A percentile compares a stretch with the other conserved stretches of the same genome.
Evolutionary conservation across 1,140 invertebrate species (phyloP).

Genomic region (Drosophila ogumai): DNA sequence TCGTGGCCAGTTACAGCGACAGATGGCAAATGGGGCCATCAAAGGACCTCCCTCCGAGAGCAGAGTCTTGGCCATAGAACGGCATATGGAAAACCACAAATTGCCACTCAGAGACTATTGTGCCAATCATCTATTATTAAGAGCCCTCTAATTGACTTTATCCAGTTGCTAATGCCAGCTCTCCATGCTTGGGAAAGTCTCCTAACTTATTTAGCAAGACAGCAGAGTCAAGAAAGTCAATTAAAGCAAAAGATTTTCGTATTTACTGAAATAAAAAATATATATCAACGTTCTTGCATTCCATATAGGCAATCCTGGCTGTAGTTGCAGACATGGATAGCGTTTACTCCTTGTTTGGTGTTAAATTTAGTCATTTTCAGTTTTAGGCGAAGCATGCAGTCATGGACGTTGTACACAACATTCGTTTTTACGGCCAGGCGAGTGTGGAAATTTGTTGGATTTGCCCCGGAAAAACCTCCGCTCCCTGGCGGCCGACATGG

Average conservation of each 20-base stretch:
- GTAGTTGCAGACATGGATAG: not conserved
- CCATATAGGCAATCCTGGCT: not conserved
- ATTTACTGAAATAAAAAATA: not conserved
- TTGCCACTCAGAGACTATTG: constrained; percentile 16
- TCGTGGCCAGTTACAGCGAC: constrained; percentile 21
- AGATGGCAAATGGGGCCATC: constrained; percentile 47
- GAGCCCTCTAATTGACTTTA: constrained; percentile 1
- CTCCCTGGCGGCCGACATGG: constrained; percentile 42
- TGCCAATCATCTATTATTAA: constrained; percentile 21
- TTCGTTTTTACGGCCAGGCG: constrained; percentile 25
- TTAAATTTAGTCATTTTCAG: constrained; percentile 48
- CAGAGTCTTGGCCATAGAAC: not conserved
- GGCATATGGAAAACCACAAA: constrained; percentile 16
- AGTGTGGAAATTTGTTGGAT: constrained; percentile 51
- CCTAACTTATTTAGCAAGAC: not conserved
- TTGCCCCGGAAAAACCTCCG: constrained; percentile 36
- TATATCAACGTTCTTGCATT: not conserved
- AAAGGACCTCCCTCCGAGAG: constrained; percentile 3
- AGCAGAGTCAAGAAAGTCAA: not conserved
- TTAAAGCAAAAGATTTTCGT: not conserved
- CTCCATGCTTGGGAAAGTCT: not conserved
- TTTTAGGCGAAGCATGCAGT: constrained; percentile 19
- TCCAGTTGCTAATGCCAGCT: not conserved
- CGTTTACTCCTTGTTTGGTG: constrained; percentile 4
- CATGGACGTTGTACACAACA: constrained; percentile 36